Base-by-base conservation (phyloP, 1,140 invertebrate genomes). In the Euura lappo region DNA sequence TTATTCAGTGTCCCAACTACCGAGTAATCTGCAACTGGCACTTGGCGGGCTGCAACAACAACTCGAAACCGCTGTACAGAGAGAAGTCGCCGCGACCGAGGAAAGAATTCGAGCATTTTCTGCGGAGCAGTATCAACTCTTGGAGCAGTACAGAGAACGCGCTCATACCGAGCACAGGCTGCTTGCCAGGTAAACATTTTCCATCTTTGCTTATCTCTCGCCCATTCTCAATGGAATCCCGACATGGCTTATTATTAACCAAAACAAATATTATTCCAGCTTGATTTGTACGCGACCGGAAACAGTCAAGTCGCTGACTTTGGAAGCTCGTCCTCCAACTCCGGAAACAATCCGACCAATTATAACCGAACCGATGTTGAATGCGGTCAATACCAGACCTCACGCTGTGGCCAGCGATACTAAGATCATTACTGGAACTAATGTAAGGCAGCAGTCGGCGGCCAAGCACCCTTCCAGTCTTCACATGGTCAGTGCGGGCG, bases 81-180 rank as follows among this genome's bases (percentile, higher is more conserved):
- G 81, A 42, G 84, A 90, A 82, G 79, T 84, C 72, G 72, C 78
- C 43, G 74, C 79, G n/a, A 84, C 87, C 67, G 89, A 90, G 76
- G 86, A 90, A 75, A 87, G 85, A 79, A 89, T 91, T 74, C 85
- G 86, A 67, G 76, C 79, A 68, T 91, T 84, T 72, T 88, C 88
- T 10, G 85, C 88, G 51, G 81, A 90, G 71, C 89, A 91, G 73
- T 88, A 89, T 84, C 82, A 86, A 47, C 75, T 84, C 65, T 78
- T 91, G 51, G 89, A 90, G 70, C 78, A 85, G 45, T 87, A 88
- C 75, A 84, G 87, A 44, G 88, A 89, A 71, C 83, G 80, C 71
- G 88, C 86, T 51, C 86, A 88, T 73, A 84, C 79, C 44, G 90
- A 91, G 78, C 87, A 90, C 81, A 81, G 84, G 70, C 43, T 85